Conservation (phyloP, 2,888 invertebrate species). For the Boloria selene region DNA sequence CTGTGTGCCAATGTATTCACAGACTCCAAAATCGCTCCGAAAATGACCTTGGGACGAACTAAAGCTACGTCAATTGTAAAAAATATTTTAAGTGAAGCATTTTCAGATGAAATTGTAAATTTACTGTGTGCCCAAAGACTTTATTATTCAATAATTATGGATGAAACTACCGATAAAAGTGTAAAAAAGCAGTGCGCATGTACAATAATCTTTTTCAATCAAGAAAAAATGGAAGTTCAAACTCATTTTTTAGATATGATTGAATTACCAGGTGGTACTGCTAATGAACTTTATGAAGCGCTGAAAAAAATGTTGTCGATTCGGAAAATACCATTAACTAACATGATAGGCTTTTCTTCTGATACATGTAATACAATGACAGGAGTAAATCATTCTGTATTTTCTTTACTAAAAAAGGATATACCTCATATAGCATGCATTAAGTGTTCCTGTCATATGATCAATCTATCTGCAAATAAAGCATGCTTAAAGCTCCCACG, state of each 20-base stretch:
- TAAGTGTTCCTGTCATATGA: conserved; percentile 54
- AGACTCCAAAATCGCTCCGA: conserved; percentile 29
- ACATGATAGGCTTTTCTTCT: conserved; percentile 45
- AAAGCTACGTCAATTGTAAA: conserved; percentile 27
- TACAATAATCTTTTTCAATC: background rate
- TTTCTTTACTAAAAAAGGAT: conserved; percentile 27
- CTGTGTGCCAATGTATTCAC: conserved; percentile 33
- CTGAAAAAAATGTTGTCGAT: background rate
- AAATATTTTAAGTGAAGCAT: conserved; percentile 6
- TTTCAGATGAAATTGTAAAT: background rate
- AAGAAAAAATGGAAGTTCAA: background rate
- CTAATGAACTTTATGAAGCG: background rate
- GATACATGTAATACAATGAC: conserved; percentile 51
- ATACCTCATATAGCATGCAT: conserved; percentile 47
- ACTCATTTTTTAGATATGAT: background rate
- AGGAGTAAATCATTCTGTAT: conserved; percentile 40
- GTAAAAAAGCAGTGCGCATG: background rate
- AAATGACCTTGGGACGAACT: conserved; percentile 26
- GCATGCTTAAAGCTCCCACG: conserved; percentile 52
- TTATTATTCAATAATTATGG: background rate
- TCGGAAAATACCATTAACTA: conserved; percentile 16
- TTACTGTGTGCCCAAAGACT: background rate
- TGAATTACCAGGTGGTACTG: background rate
- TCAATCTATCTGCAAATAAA: conserved; percentile 49
- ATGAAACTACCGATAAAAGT: background rate